Conservation (phyloP, 2,113 vertebrate genomes). For the Triplophysa dalaica region DNA sequence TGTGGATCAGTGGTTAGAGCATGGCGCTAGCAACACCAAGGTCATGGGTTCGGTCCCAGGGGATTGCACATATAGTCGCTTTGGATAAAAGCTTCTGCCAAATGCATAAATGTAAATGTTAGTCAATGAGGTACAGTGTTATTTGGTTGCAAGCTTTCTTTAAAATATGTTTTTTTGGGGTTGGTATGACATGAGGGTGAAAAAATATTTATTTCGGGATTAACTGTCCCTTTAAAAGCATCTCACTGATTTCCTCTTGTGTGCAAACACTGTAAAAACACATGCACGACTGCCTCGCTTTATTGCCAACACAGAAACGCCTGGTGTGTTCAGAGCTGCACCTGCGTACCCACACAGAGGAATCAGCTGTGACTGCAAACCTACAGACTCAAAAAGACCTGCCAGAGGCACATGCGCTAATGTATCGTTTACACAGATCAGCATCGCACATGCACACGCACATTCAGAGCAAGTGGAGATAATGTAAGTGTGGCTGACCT, state of each 20-base stretch:
- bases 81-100: no score
- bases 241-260: not conserved
- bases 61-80: no score
- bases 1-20: no score
- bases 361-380: constrained; percentile 10
- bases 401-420: not conserved
- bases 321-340: constrained; percentile 12
- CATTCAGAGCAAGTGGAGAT: constrained; percentile 5
- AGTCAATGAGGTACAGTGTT: no score
- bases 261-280: constrained; percentile 14
- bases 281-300: not conserved
- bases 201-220: no score
- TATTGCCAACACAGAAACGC: not conserved
- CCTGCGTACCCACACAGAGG: constrained; percentile 16
- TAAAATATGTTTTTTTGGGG: no score
- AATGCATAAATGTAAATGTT: no score
- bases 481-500: constrained; percentile 71
- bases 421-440: not conserved
- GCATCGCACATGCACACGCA: not conserved
- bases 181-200: no score
- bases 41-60: no score
- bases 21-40: no score
- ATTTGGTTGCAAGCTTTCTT: no score
- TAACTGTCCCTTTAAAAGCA: no score
- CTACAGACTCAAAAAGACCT: constrained; percentile 11